Base-by-base conservation (phyloP, 2,797 vertebrate genomes). In the Micromesistius poutassou region DNA sequence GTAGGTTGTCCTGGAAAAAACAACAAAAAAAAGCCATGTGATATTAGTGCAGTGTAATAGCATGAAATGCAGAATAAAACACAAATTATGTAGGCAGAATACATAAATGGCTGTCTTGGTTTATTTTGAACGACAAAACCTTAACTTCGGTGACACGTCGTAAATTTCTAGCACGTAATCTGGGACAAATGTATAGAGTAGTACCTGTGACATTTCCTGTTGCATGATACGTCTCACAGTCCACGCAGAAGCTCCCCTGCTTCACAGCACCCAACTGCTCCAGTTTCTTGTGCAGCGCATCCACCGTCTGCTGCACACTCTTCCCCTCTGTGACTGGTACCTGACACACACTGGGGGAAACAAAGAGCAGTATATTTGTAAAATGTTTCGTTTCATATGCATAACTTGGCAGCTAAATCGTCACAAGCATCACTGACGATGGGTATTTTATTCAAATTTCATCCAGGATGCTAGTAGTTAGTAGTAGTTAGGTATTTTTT, bases 221-320 rank as follows among this genome's bases (percentile, higher is more conserved):
- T 0, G 97, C 95, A 76, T 98, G 97, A 79, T 97, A 98, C 0
- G 96, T 98, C 91, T 99, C 97, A 85, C 97, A 98, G 89, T 98
- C 98, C 30, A 98, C 97, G 82, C 93, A 96, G 91, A 98, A 99
- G 0, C 94, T 97, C 1, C 97, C 97, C 81, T 98, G 97, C 81
- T 99, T 98, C 81, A 96, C 95, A 4, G 97, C 97, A 1, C 96
- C 96, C 46, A 99, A 93, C 86, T 96, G 91, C 87, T 98, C 98
- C 91, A 98, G 87, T 28, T 96, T 97, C 82, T 94, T 94, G 75
- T 97, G 96, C 83, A 98, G 91, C 25, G 95, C 84, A 81, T 99
- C 98, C 80, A 98, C 96, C 0, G 97, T 97, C 91, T 99, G 97
- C 93, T 98, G 98, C 73, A 98, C 95, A 46, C 96, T 98, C 91